Percentiles rank a stretch among this genome's conserved stretches.
Evolutionary conservation across 2,797 vertebrate genomes (phyloP).

Genomic region (Hoplostethus mediterraneus): DNA sequence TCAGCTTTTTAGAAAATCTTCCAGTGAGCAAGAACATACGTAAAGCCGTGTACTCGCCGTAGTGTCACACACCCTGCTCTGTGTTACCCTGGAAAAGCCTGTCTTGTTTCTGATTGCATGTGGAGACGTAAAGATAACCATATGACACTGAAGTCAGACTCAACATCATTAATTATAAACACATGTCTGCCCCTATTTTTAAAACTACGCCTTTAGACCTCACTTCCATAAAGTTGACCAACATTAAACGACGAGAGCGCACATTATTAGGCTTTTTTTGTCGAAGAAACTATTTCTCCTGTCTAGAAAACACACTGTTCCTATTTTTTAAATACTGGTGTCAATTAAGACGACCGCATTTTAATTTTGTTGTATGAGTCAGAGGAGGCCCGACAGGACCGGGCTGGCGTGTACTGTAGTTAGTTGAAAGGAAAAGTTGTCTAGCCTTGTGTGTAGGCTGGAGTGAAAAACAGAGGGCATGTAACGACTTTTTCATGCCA

Average conservation of each 20-base stretch:
- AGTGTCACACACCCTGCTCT: constrained; percentile 72
- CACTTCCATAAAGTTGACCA: constrained; percentile 59
- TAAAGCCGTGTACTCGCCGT: constrained; percentile 43
- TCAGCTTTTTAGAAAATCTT: constrained; percentile 70
- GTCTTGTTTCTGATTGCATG: constrained; percentile 85
- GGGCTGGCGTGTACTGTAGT: constrained; percentile 27
- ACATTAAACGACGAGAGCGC: constrained; percentile 49
- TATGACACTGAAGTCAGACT: constrained; percentile 83
- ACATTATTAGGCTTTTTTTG: constrained; percentile 48
- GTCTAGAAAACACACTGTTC: constrained; percentile 60
- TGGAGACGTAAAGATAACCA: constrained; percentile 85
- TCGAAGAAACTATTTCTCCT: constrained; percentile 42
- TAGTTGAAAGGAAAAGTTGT: constrained; percentile 71
- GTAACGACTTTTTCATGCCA: constrained; percentile 55
- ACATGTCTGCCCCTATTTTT: constrained; percentile 73
- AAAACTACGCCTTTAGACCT: constrained; percentile 49
- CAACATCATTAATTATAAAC: constrained; percentile 84
- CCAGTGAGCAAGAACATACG: constrained; percentile 64
- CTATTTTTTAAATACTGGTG: constrained; percentile 54
- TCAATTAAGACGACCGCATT: constrained; percentile 67
- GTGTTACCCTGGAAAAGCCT: constrained; percentile 75
- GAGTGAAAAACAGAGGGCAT: constrained; percentile 35
- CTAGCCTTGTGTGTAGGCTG: constrained; percentile 51
- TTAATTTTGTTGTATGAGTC: constrained; percentile 64
- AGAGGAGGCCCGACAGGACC: constrained; percentile 53